Evolutionary conservation across 2,113 vertebrate genomes (phyloP), one percentile per base, ranked within the genome.

Genomic region (Trochalopteron elliotii): DNA sequence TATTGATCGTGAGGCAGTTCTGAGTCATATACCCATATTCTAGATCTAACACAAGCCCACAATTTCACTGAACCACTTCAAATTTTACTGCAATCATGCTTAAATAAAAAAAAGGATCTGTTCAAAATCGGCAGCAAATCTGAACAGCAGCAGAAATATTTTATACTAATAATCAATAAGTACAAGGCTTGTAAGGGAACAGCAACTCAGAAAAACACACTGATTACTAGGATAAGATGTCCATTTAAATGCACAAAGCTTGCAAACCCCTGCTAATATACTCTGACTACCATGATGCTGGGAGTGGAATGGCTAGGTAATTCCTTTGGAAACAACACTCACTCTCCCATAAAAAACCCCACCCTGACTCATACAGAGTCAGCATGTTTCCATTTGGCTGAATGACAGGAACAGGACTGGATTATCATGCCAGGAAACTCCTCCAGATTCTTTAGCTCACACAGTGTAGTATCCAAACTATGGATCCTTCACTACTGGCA

Each of bases 1-100:
- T 42, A 63, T 15, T 1, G 1, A 55, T 68, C 0, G 0, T 37
- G 40, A 47, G 49, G 64, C 5, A 52, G 15, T 27, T 78, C 39
- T 44, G 53, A 28, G 50, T 67, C 24, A 67, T 11, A 45, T 1
- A 57, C 7, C 57, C 27, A 31, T 35, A 77, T 53, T 50, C 37
- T 45, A 72, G 56, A 27, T n/a, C 18, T 44, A 86, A 49, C 8
- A 77, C 0, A 6, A 77, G 23, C 20, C 50, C 2, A 5, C 5
- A 45, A 33, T 74, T 86, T 83, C n/a, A 61, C 18, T 39, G 42
- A 74, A 74, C 16, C 45, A 69, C 63, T 50, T 56, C 11, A 42
- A 50, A 81, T 69, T 53, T 50, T 50, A 44, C 5, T 70, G 39
- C 6, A 12, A 17, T 45, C 9, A 30, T 3, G 3, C 23, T 61